Evolutionary conservation across 2,888 invertebrate genomes (phyloP).

Genomic region (Lycocerus yunnanus): DNA sequence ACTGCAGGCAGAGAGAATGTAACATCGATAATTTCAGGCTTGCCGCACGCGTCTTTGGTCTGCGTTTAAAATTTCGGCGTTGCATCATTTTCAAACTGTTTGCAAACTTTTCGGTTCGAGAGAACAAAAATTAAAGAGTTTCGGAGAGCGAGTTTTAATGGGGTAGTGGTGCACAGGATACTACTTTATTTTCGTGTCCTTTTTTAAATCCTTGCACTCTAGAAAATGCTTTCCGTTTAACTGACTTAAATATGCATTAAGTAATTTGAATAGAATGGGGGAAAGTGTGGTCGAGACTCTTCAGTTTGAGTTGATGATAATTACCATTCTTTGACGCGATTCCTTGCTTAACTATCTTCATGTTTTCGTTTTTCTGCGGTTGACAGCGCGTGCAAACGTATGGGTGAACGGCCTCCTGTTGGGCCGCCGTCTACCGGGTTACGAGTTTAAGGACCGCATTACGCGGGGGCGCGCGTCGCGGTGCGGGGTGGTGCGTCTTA

Average conservation of each 20-base stretch:
- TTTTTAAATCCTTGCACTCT: neutral
- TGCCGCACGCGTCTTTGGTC: conserved; percentile 39
- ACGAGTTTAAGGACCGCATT: conserved; percentile 44
- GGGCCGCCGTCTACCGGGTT: conserved; percentile 40
- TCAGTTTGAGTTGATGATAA: conserved; percentile 6
- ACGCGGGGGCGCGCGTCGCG: conserved; percentile 38
- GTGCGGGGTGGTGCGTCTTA: conserved; percentile 40
- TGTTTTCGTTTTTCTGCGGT: conserved; percentile 21
- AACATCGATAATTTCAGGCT: conserved; percentile 43
- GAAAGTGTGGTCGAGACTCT: neutral
- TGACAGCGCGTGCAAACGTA: conserved; percentile 27
- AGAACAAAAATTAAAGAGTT: neutral
- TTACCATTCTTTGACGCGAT: conserved; percentile 7
- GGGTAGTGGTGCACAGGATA: neutral
- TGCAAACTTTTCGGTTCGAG: neutral
- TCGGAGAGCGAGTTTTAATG: neutral
- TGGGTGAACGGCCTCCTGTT: conserved; percentile 39
- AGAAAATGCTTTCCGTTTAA: neutral
- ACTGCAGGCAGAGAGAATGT: conserved; percentile 24
- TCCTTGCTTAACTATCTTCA: conserved; percentile 6
- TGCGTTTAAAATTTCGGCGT: conserved; percentile 35
- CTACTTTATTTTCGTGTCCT: neutral
- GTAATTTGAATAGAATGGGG: neutral
- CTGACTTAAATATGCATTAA: neutral
- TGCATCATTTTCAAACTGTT: neutral